These are phyloP conservation scores for Drosophila demipolita DNA, from an alignment of 2,888 invertebrate genomes.

Conservation along the genomic window DNA sequence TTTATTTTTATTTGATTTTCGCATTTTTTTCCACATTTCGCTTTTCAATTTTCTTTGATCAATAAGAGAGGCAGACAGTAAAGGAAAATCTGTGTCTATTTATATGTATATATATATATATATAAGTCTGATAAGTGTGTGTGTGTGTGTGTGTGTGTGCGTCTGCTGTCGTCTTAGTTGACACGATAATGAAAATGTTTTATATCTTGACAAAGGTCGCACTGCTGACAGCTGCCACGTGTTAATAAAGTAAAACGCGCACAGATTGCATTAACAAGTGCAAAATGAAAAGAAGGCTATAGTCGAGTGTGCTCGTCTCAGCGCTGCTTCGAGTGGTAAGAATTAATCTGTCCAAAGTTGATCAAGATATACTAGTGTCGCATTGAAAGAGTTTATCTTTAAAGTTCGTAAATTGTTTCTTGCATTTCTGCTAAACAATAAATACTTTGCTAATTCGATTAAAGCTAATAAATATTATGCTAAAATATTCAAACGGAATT, in stretches of 20 bases:
- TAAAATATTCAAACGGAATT: not conserved
- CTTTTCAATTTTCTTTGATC: constrained; percentile 63
- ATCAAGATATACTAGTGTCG: no score
- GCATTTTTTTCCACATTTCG: constrained; percentile 5
- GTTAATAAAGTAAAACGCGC: constrained; percentile 41
- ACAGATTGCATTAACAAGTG: constrained; percentile 41
- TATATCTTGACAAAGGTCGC: constrained; percentile 62
- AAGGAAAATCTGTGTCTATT: constrained; percentile 1
- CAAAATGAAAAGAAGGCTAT: not conserved
- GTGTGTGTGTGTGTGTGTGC: constrained; percentile 12
- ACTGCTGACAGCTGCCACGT: constrained; percentile 52
- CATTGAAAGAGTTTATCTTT: not conserved
- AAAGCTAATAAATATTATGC: not conserved
- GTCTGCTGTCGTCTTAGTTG: constrained; percentile 33
- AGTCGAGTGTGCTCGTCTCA: not conserved
- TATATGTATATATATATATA: constrained; percentile 5
- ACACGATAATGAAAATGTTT: constrained; percentile 63
- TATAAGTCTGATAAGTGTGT: not conserved
- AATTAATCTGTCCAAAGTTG: not conserved
- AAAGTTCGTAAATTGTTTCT: no score
- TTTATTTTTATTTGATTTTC: constrained; percentile 5
- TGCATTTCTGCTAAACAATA: no score
- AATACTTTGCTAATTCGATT: not conserved
- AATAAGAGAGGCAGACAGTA: constrained; percentile 49
- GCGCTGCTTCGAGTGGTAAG: not conserved